A percentile compares a stretch with the other conserved stretches of the same genome.
Conservation (phyloP, 2,888 invertebrate genomes). For the Agrotis puta region DNA sequence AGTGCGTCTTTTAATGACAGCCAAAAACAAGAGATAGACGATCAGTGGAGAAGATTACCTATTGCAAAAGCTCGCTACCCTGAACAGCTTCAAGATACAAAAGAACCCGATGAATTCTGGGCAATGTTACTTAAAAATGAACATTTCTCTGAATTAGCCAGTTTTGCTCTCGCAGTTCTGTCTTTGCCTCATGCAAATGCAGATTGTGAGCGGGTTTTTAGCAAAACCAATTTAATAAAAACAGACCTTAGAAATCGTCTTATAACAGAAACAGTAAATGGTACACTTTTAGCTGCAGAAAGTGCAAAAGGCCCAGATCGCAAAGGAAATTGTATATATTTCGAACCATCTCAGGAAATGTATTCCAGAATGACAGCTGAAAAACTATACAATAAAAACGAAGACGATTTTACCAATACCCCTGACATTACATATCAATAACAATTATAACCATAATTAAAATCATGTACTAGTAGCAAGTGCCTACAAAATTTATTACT, state of each 20-base stretch:
- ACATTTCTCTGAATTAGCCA: constrained; percentile 33
- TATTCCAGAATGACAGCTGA: constrained; percentile 10
- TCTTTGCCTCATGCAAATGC: constrained; percentile 19
- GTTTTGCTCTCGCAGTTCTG: constrained; percentile 15
- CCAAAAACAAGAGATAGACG: constrained; percentile 12
- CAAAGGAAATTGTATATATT: constrained; percentile 7
- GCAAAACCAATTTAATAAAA: constrained; percentile 42
- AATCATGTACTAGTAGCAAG: not conserved
- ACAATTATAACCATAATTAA: not conserved
- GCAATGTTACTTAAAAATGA: constrained; percentile 46
- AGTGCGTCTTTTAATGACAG: constrained; percentile 4
- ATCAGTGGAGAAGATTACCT: constrained; percentile 38
- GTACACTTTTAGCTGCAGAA: constrained; percentile 19
- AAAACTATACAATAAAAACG: not conserved
- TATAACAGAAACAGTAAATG: constrained; percentile 31
- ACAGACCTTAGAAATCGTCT: constrained; percentile 36
- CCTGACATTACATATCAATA: constrained; percentile 4
- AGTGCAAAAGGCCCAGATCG: constrained; percentile 7
- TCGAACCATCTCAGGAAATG: constrained; percentile 19
- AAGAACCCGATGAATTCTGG: constrained; percentile 49
- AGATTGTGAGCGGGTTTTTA: too few species aligned
- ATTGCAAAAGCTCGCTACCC: constrained; percentile 46
- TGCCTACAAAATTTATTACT: not conserved
- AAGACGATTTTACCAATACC: not conserved
- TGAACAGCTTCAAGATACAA: constrained; percentile 38